phyloP scores from a whole-genome alignment of 2,113 vertebrate species.

The Natator depressus region DNA sequence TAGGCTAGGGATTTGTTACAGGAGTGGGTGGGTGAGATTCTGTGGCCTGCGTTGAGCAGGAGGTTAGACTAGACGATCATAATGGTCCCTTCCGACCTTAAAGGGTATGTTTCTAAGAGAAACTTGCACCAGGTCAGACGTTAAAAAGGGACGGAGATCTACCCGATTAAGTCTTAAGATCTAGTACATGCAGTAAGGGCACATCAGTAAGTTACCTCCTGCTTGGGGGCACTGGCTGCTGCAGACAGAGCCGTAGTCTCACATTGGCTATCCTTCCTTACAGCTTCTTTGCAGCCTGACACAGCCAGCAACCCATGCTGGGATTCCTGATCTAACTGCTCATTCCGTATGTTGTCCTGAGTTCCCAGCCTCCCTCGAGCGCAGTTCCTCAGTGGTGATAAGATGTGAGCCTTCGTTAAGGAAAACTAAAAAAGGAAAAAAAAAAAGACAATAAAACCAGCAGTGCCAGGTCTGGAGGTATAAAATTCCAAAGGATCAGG shows the following conservation, averaged over 20 bases:
- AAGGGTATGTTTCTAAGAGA: not conserved
- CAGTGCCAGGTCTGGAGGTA: not conserved
- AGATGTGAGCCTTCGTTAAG: not conserved
- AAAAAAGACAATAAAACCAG: not conserved
- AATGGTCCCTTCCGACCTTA: no score
- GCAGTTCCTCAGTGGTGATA: not conserved
- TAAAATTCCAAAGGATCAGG: not conserved
- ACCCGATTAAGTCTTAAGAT: not conserved
- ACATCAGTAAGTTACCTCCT: not conserved
- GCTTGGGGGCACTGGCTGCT: not conserved
- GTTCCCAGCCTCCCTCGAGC: not conserved
- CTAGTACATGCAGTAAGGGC: no score
- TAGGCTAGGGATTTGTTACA: no score
- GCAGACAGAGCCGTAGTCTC: not conserved
- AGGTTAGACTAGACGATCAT: no score
- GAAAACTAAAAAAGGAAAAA: not conserved
- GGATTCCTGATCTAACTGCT: no score
- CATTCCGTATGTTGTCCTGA: not conserved
- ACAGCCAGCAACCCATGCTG: not conserved
- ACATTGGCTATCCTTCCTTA: not conserved
- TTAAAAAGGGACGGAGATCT: not conserved
- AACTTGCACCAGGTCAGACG: not conserved
- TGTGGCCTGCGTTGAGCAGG: no score
- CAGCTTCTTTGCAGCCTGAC: not conserved
- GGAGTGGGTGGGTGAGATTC: no score